Evolutionary conservation across 1,140 invertebrate genomes (phyloP).

Genomic region (Drosophila cardini): DNA sequence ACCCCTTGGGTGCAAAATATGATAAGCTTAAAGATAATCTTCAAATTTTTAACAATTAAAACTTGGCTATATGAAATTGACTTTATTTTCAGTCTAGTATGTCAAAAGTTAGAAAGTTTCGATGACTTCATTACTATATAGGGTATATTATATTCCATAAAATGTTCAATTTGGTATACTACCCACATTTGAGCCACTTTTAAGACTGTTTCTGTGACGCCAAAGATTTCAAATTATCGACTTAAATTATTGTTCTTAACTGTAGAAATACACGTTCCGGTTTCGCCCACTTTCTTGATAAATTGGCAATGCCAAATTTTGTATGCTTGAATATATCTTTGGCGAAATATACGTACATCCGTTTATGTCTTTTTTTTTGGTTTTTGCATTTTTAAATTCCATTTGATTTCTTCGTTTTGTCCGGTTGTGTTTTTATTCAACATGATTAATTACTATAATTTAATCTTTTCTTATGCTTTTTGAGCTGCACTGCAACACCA

Average conservation of each 20-base stretch:
- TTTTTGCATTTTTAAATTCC: conserved; percentile 3
- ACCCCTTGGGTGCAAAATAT: neutral
- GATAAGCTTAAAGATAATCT: too few relatives aligned
- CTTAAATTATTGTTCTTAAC: neutral
- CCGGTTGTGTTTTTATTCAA: conserved; percentile 26
- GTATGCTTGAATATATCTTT: conserved; percentile 8
- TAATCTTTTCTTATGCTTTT: conserved; percentile 18
- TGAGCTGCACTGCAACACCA: neutral
- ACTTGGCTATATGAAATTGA: too few relatives aligned
- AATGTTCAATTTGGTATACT: neutral
- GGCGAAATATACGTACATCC: conserved; percentile 23
- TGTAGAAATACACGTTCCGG: conserved; percentile 5
- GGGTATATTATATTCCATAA: neutral
- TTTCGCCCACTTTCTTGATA: conserved; percentile 9
- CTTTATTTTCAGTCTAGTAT: too few relatives aligned
- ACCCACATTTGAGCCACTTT: conserved; percentile 3
- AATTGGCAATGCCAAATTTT: conserved; percentile 13
- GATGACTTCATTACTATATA: neutral
- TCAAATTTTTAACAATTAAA: too few relatives aligned
- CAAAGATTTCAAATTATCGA: neutral
- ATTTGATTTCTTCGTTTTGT: conserved; percentile 11
- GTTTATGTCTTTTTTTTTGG: conserved; percentile 8
- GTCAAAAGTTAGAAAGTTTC: too few relatives aligned
- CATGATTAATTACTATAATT: conserved; percentile 33
- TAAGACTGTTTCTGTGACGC: neutral